Conservation (phyloP, 2,797 vertebrate species). For the Halcyon smyrnensis region DNA sequence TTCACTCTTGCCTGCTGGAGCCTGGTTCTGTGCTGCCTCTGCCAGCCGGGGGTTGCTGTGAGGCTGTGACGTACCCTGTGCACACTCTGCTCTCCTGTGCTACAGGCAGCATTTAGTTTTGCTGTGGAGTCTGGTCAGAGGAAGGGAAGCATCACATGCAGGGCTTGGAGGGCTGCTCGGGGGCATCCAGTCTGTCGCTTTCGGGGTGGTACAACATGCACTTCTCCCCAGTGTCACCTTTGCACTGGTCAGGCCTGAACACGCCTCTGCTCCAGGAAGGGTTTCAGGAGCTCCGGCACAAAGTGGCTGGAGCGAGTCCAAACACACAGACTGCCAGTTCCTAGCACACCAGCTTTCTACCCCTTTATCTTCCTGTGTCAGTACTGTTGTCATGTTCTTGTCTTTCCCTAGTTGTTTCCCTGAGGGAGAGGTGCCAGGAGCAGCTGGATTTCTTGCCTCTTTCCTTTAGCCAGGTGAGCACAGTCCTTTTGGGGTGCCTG, state of each 20-base stretch:
- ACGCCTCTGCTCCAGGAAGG: not conserved
- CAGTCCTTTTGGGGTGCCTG: not conserved
- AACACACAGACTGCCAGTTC: not conserved
- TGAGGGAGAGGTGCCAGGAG: not conserved
- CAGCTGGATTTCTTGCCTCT: not conserved
- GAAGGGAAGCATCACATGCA: not conserved
- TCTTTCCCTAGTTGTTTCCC: not conserved
- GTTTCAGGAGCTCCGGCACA: not conserved
- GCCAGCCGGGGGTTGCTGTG: accelerated
- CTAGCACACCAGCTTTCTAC: not conserved
- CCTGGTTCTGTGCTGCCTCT: not conserved
- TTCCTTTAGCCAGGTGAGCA: not conserved
- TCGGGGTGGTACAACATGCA: not conserved
- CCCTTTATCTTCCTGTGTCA: not conserved
- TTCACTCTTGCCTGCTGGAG: not conserved
- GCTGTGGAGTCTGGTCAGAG: not conserved
- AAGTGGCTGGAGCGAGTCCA: not conserved
- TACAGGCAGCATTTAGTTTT: not conserved
- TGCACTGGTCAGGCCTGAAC: not conserved
- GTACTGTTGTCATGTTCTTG: accelerated
- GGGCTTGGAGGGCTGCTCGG: not conserved
- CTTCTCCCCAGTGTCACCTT: not conserved
- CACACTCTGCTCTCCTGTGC: not conserved
- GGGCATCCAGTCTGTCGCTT: not conserved
- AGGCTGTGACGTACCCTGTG: not conserved